Conservation (phyloP, 1,140 invertebrate genomes). For the Lepidurus apus region DNA sequence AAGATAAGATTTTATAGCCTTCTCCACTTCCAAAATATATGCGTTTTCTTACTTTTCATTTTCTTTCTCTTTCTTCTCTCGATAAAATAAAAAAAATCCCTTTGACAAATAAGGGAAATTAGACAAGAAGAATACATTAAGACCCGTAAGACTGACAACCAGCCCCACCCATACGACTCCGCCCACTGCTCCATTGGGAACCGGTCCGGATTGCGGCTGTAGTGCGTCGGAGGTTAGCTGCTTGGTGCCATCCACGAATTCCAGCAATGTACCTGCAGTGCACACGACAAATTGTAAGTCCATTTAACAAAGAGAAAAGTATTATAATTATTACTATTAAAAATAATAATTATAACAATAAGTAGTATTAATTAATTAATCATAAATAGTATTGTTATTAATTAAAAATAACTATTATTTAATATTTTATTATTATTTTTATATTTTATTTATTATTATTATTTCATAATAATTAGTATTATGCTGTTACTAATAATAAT, state of each 20-base stretch:
- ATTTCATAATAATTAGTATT: too few species aligned
- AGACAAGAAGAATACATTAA: conserved; percentile 6
- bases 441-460: too few species aligned
- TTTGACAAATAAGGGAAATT: background rate
- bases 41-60: background rate
- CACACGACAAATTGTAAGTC: too few species aligned
- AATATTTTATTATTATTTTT: too few species aligned
- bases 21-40: background rate
- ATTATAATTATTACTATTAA: too few species aligned
- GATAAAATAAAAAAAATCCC: background rate
- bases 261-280: background rate
- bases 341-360: too few species aligned
- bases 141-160: conserved; percentile 10
- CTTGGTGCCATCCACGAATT: background rate
- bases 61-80: conserved; percentile 12
- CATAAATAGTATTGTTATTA: too few species aligned
- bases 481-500: too few species aligned
- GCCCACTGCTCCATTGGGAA: background rate
- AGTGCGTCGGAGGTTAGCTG: background rate
- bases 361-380: too few species aligned
- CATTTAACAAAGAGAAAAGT: too few species aligned
- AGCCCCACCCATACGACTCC: background rate
- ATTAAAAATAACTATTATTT: too few species aligned
- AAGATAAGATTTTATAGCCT: background rate
- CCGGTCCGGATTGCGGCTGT: background rate